Evolutionary conservation across 1,140 invertebrate genomes (phyloP), one percentile per base, ranked within the genome.

Genomic region (Anoplophora glabripennis): DNA sequence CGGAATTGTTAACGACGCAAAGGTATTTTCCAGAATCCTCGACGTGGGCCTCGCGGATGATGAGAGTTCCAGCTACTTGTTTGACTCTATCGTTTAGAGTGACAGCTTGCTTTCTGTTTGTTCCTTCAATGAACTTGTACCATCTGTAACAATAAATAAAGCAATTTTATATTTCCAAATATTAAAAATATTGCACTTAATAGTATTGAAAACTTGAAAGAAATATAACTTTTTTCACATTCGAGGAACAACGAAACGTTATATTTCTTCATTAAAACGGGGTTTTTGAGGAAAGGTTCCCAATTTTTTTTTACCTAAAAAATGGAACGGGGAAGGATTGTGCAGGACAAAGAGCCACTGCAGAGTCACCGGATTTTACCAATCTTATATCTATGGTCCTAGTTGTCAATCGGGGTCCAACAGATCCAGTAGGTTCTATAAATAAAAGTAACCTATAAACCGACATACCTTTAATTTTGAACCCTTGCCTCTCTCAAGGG

Each of bases 1-100:
- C 92, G 0, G 90, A 92, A 72, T 97, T 98, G 71, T 93, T 94
- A 0, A 96, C 93, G 57, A 94, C 91, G 74, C 95, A 97, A 18
- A 94, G 76, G 72, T 96, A 98, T 75, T 93, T 93, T 66, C 94
- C 95, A 57, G 91, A 94, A 75, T 96, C 94, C 69, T 90, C 89
- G 40, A 94, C 92, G 66, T 89, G 87, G 17, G 92, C 92, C 72
- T 94, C 90, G 57, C 89, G 86, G 56, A 97, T 94, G 63, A 95
- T 92, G 56, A 97, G 78, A 54, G 94, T 96, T 54, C 94, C 94
- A 61, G 93, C 93, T n/a, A 93, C 89, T 80, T 95, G 93, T 69
- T 92, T 91, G 1, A 95, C 88, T 64, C 92, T 84, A 44, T 95
- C 92, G 72, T 92, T 88, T 46, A 94, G 77, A 37, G 85, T 82